These are phyloP conservation scores for Ptychochromis oligacanthus DNA, from an alignment of 2,113 vertebrate species.

Conservation along the genomic window DNA sequence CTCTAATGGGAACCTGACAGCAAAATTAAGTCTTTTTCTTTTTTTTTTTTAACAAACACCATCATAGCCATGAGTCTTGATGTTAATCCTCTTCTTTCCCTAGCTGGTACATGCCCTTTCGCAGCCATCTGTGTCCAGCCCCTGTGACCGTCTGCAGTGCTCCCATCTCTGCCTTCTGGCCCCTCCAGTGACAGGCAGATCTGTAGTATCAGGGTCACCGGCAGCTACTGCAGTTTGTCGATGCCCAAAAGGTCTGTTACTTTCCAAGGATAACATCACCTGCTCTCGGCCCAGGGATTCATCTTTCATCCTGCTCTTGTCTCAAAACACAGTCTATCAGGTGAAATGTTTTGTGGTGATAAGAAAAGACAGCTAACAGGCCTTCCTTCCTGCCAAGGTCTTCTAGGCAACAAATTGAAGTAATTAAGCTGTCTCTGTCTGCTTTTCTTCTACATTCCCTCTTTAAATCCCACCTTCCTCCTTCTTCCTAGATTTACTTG, in stretches of 20 bases:
- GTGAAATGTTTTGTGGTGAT: constrained; percentile 61
- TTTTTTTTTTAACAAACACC: background rate
- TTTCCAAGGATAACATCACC: constrained; percentile 78
- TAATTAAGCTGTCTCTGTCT: background rate
- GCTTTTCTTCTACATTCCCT: background rate
- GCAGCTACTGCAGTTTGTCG: constrained; percentile 76
- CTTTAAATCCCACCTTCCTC: background rate
- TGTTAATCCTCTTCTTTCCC: background rate
- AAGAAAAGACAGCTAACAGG: background rate
- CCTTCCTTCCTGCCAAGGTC: background rate
- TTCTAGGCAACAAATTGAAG: background rate
- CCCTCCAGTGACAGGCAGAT: background rate
- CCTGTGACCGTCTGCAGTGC: constrained; percentile 78
- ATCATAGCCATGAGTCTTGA: background rate
- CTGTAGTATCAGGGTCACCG: background rate
- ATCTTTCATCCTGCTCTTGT: constrained; percentile 82
- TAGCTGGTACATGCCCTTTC: constrained; percentile 79
- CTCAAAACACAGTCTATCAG: constrained; percentile 77
- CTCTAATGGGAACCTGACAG: background rate
- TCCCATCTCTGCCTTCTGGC: constrained; percentile 89
- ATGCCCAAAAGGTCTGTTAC: constrained; percentile 80
- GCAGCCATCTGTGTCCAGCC: constrained; percentile 74
- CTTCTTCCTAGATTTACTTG: constrained; percentile 82
- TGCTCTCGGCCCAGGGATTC: constrained; percentile 80
- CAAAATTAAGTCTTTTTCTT: background rate